Percentiles rank a stretch among this genome's conserved stretches.
These are phyloP conservation scores for Euura saliciscinereae DNA, from an alignment of 1,140 invertebrate genomes.

Conservation along the genomic window DNA sequence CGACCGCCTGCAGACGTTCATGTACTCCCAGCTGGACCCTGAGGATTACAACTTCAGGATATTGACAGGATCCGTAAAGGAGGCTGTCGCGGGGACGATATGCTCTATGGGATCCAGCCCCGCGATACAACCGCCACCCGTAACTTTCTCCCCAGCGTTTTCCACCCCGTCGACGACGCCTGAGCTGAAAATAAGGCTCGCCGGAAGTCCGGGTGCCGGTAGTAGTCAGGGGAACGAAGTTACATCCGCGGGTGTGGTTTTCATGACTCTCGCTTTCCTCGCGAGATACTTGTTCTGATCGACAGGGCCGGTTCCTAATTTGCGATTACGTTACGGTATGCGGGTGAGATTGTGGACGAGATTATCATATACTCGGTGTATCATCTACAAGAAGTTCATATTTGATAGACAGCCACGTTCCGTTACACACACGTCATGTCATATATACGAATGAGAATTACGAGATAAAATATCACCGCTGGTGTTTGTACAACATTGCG, in stretches of 20 bases:
- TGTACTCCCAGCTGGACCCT: constrained; percentile 69
- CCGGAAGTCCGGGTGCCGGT: not conserved
- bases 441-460: too few species aligned
- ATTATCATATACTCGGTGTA: too few species aligned
- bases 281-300: not conserved
- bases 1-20: constrained; percentile 72
- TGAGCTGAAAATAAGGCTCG: not conserved
- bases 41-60: constrained; percentile 77
- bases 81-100: constrained; percentile 72
- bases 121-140: not conserved
- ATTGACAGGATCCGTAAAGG: constrained; percentile 67
- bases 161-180: not conserved
- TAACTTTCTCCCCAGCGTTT: not conserved
- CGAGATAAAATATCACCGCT: too few species aligned
- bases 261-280: not conserved
- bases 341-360: too few species aligned
- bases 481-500: too few species aligned
- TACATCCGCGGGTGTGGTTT: not conserved
- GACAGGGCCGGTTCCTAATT: too few species aligned
- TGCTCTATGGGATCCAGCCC: constrained; percentile 52
- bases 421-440: too few species aligned
- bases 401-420: too few species aligned
- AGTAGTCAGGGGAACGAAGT: not conserved
- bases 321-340: too few species aligned
- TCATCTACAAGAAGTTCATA: too few species aligned